Base-by-base conservation (phyloP, 2,888 invertebrate genomes). In the Magallana nippona region DNA sequence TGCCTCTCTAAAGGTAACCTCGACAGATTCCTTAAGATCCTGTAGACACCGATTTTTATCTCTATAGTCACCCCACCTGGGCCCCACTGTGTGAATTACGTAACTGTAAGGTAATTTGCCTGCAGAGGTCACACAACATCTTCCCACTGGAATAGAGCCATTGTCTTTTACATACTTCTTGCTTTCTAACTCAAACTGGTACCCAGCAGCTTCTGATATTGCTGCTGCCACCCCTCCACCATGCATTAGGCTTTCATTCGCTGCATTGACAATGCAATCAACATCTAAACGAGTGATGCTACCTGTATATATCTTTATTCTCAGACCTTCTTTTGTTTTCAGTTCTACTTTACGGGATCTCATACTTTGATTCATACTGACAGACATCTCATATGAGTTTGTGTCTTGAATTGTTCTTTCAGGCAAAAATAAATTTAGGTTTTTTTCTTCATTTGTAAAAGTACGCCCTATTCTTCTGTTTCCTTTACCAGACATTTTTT, bases 231-330 rank as follows among this genome's bases (percentile, higher is more conserved):
- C 83, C 5, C 89, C 89, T 58, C 86, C 89, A 32, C 82, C 85
- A 81, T 88, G 88, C 22, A 81, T 78, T 22, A 89, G 83, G 11
- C 85, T 55, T 63, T 82, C 85, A 84, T 89, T 89, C 1, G 88
- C 86, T 71, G 89, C 87, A 84, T 89, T 89, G 11, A 89, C 87
- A 56, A 89, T 88, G 55, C 86, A 87, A 22, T 87, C 87, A 15
- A 87, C 87, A 10, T 80, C 78, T 78, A 88, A 85, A 27, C 85
- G 63, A 0, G 84, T 63, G 2, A 89, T 82, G 63, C 86, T 82
- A 10, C 86, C 89, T 63, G 60, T 60, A 62, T 87, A 88, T 11
- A 89, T 83, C 11, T 82, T 82, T 8, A 89, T 86, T 27, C 19
- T 77, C 8, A 89, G 60, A 17, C 85, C 86, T 62, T 85, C 85